Conservation (phyloP, 2,888 invertebrate genomes). For the Mesodorylaimus sp. region DNA sequence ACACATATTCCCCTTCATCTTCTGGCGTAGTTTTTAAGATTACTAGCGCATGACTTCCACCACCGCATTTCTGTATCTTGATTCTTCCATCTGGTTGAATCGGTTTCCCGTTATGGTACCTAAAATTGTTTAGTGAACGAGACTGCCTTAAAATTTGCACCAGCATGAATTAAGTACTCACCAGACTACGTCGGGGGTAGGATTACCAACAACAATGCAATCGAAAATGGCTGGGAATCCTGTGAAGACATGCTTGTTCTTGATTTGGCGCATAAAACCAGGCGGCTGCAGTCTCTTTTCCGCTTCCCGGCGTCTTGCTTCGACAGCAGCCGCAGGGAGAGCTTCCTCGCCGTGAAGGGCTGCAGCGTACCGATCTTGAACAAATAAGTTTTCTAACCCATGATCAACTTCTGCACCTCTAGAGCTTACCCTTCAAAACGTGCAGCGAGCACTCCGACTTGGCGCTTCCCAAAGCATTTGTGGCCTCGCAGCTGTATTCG, state of each 20-base stretch:
- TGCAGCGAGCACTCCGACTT: conserved; percentile 21
- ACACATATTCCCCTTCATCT: conserved; percentile 20
- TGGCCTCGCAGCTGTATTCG: conserved; percentile 27
- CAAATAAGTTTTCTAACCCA: no score
- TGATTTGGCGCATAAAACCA: conserved; percentile 28
- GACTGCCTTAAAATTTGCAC: neutral
- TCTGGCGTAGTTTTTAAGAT: conserved; percentile 24
- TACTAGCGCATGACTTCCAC: conserved; percentile 27
- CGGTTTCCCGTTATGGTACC: conserved; percentile 33
- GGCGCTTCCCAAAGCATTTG: conserved; percentile 28
- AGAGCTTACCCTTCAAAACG: conserved; percentile 17
- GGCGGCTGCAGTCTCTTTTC: conserved; percentile 17
- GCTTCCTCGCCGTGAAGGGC: neutral
- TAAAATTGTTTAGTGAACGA: neutral
- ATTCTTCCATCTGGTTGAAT: conserved; percentile 34
- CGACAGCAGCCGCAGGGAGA: neutral
- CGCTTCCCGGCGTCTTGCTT: neutral
- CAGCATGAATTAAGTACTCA: conserved; percentile 13
- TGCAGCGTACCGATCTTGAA: no score
- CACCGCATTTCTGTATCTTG: conserved; percentile 28
- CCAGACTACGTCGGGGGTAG: conserved; percentile 24
- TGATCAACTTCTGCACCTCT: no score
- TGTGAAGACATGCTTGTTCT: conserved; percentile 29
- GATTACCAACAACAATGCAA: conserved; percentile 26
- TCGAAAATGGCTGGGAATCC: conserved; percentile 30